phyloP scores from a whole-genome alignment of 2,797 vertebrate genomes.

The Cyclopterus lumpus region DNA sequence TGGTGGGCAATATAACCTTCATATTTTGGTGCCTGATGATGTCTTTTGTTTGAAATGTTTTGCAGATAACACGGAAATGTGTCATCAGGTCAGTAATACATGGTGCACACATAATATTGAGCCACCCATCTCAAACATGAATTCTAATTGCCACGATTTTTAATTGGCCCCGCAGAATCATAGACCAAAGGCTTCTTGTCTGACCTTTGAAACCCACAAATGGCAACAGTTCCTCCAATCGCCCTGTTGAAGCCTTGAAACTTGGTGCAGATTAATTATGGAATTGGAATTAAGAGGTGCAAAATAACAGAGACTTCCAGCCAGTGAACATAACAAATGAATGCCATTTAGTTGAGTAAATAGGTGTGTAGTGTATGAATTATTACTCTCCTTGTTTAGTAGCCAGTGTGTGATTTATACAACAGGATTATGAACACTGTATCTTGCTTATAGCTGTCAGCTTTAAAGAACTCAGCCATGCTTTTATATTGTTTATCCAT shows the following conservation, averaged over 20 bases:
- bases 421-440: neutral
- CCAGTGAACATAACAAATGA: neutral
- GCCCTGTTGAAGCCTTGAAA: neutral
- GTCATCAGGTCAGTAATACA: neutral
- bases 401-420: slow-evolving; percentile 13
- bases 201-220: neutral
- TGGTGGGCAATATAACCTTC: neutral
- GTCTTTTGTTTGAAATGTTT: neutral
- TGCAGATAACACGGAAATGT: neutral
- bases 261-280: neutral
- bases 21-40: neutral
- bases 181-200: neutral
- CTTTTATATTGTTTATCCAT: slow-evolving; percentile 27
- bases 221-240: neutral
- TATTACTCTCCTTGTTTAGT: neutral
- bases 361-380: neutral
- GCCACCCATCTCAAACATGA: neutral
- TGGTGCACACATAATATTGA: neutral
- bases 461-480: neutral
- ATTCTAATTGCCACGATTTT: neutral
- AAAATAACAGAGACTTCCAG: neutral
- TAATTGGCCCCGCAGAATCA: neutral
- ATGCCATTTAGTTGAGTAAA: neutral
- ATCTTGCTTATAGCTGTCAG: neutral
- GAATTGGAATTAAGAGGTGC: neutral